Conservation (phyloP, 2,113 vertebrate genomes). For the Barbus barbus region DNA sequence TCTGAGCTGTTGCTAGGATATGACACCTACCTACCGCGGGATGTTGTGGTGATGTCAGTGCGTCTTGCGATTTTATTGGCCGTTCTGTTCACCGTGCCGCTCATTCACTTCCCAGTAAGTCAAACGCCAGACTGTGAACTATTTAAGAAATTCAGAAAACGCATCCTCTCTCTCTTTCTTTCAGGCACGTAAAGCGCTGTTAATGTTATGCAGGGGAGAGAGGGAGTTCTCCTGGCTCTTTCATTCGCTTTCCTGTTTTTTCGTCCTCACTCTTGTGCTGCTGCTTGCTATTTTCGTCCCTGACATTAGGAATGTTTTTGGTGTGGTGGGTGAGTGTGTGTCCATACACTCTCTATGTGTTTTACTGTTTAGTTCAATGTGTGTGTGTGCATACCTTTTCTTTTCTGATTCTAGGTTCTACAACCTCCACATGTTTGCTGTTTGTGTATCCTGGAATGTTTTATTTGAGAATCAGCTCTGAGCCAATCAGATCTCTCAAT, state of each 20-base stretch:
- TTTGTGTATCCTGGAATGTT: conserved; percentile 91
- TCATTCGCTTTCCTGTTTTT: conserved; percentile 81
- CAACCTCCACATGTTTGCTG: conserved; percentile 84
- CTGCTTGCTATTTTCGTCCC: conserved; percentile 89
- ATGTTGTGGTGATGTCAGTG: conserved; percentile 83
- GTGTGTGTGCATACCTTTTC: background rate
- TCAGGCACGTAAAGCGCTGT: conserved; percentile 88
- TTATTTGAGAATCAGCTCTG: conserved; percentile 87
- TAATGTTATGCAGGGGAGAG: conserved; percentile 79
- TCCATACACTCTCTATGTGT: background rate
- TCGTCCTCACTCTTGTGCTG: conserved; percentile 80
- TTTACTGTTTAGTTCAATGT: background rate
- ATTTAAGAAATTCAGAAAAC: background rate
- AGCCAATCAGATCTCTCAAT: conserved; percentile 66
- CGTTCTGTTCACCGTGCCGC: conserved; percentile 89
- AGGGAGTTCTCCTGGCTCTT: conserved; percentile 79
- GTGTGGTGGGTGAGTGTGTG: conserved; percentile 87
- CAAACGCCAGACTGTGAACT: background rate
- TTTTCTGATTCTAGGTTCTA: conserved; percentile 76
- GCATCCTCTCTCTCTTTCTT: background rate
- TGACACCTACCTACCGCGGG: conserved; percentile 79
- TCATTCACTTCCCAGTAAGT: conserved; percentile 97
- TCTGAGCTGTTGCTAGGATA: conserved; percentile 87
- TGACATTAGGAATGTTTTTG: conserved; percentile 90
- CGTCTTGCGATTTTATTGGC: conserved; percentile 85